Evolutionary conservation across 2,797 vertebrate species (phyloP).

Genomic region (Sebastes aleutianus): DNA sequence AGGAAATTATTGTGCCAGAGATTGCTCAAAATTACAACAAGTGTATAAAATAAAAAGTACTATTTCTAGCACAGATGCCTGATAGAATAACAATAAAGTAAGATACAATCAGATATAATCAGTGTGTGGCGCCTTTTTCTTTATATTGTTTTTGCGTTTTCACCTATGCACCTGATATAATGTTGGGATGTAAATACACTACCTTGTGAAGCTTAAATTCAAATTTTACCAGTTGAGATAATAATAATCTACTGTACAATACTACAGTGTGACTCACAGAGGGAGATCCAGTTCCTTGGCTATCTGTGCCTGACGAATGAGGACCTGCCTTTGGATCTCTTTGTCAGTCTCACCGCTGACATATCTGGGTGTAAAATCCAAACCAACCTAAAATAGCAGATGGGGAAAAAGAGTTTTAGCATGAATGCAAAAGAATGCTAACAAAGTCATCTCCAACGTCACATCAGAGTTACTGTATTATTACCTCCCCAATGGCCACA

Average conservation of each 20-base stretch:
- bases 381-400: conserved; percentile 85
- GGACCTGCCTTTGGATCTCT: conserved; percentile 90
- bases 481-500: conserved; percentile 95
- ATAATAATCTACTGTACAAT: background rate
- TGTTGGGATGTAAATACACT: background rate
- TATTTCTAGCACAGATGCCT: too few relatives aligned
- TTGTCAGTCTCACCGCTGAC: conserved; percentile 86
- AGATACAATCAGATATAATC: background rate
- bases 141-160: background rate
- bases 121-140: background rate
- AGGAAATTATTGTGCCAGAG: too few relatives aligned
- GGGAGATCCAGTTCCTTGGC: conserved; percentile 91
- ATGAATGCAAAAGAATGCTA: background rate
- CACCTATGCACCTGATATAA: background rate
- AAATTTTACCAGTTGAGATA: background rate
- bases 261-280: conserved; percentile 82
- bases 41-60: too few relatives aligned
- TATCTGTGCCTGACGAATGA: conserved; percentile 89
- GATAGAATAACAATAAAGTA: too few relatives aligned
- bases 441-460: too few relatives aligned
- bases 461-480: background rate
- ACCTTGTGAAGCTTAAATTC: background rate
- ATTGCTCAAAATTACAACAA: too few relatives aligned
- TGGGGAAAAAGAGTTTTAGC: background rate
- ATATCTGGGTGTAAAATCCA: conserved; percentile 94